Percentiles rank a stretch among this genome's conserved stretches.
Conservation (phyloP, 2,113 vertebrate genomes). For the Eonycteris spelaea region DNA sequence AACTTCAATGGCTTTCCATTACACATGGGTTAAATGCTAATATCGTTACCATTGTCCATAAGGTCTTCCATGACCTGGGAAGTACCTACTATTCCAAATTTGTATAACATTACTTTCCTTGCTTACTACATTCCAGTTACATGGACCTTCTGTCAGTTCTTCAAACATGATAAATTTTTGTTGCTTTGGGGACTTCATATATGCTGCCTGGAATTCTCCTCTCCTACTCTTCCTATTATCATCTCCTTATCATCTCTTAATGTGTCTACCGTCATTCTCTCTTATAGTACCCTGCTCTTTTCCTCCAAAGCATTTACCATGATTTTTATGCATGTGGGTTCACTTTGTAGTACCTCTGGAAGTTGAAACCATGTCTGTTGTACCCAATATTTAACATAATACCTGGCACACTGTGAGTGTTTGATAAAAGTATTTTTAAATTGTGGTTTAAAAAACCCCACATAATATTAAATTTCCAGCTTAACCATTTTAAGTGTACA, state of each 20-base stretch:
- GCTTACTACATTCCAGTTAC: neutral
- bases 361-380: neutral
- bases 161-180: neutral
- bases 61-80: neutral
- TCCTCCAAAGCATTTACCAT: neutral
- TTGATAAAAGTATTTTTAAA: neutral
- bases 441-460: neutral
- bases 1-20: neutral
- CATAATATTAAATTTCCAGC: neutral
- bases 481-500: neutral
- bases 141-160: neutral
- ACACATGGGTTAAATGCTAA: neutral
- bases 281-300: neutral
- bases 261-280: neutral
- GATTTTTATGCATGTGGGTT: neutral
- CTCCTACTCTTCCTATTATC: neutral
- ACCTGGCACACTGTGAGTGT: neutral
- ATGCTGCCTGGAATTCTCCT: neutral
- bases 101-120: neutral
- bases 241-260: neutral
- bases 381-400: neutral
- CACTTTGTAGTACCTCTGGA: neutral
- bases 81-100: neutral
- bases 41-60: neutral
- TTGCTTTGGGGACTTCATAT: neutral